phyloP scores from a whole-genome alignment of 2,113 vertebrate genomes.

The Fregetta grallaria region DNA sequence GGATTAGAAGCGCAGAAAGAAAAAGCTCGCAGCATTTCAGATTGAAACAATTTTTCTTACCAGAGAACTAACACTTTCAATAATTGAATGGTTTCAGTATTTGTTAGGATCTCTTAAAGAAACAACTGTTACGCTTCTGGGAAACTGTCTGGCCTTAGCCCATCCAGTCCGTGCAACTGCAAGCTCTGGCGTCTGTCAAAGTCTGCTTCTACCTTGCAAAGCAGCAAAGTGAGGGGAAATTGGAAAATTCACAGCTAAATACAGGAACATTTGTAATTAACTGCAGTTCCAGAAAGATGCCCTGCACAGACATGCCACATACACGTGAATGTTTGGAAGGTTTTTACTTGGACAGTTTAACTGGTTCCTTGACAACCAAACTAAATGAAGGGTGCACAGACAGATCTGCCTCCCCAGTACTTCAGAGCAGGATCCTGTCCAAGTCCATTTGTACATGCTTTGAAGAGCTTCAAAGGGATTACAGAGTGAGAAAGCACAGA shows the following conservation, averaged over 20 bases:
- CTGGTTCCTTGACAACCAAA: neutral
- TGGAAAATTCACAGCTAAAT: neutral
- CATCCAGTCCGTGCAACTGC: neutral
- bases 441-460: neutral
- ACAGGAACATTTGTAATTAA: neutral
- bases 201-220: neutral
- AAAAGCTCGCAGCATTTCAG: neutral
- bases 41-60: neutral
- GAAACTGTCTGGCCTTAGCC: neutral
- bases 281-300: neutral
- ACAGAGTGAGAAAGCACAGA: neutral
- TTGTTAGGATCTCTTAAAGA: neutral
- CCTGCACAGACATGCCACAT: neutral
- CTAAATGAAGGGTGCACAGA: neutral
- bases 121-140: neutral
- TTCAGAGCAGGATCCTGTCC: neutral
- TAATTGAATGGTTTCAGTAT: neutral
- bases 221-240: neutral
- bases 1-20: neutral
- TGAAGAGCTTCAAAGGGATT: neutral
- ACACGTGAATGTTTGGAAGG: neutral
- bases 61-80: neutral
- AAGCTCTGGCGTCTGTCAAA: neutral
- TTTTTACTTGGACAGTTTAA: neutral
- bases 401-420: neutral